A percentile compares a stretch with the other conserved stretches of the same genome.
Evolutionary conservation across 2,797 vertebrate genomes (phyloP).

Genomic region (Pterois miles): DNA sequence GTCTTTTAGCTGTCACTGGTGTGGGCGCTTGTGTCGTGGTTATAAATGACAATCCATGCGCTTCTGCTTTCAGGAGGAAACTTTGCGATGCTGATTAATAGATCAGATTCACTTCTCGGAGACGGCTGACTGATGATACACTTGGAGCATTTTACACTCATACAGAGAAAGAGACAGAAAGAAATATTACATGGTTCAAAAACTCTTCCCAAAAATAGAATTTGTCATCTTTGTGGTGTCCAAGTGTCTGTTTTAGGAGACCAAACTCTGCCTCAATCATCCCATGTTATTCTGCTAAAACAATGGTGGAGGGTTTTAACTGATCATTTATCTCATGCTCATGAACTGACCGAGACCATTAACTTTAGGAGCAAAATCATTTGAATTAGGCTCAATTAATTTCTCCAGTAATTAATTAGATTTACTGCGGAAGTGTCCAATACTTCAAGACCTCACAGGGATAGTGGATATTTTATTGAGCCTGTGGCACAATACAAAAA

Average conservation of each 20-base stretch:
- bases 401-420: conserved; percentile 43
- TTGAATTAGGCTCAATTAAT: conserved; percentile 46
- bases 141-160: conserved; percentile 16
- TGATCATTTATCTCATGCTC: conserved; percentile 54
- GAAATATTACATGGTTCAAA: not conserved
- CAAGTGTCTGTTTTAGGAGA: conserved; percentile 60
- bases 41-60: conserved; percentile 56
- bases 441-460: conserved; percentile 33
- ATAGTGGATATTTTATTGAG: conserved; percentile 48
- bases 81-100: conserved; percentile 52
- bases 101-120: conserved; percentile 11
- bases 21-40: conserved; percentile 31
- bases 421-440: conserved; percentile 27
- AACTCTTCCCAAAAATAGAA: conserved; percentile 31
- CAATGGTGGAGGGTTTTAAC: conserved; percentile 21
- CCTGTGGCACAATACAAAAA: conserved; percentile 37
- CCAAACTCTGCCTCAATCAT: conserved; percentile 50
- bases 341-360: conserved; percentile 54
- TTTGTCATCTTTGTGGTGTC: conserved; percentile 76
- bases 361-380: conserved; percentile 71
- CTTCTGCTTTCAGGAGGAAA: conserved; percentile 33
- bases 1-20: conserved; percentile 53
- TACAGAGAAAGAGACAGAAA: conserved; percentile 8
- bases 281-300: conserved; percentile 75
- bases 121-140: conserved; percentile 56